Conservation (phyloP, 2,113 vertebrate species). For the Ptilonorhynchus violaceus region DNA sequence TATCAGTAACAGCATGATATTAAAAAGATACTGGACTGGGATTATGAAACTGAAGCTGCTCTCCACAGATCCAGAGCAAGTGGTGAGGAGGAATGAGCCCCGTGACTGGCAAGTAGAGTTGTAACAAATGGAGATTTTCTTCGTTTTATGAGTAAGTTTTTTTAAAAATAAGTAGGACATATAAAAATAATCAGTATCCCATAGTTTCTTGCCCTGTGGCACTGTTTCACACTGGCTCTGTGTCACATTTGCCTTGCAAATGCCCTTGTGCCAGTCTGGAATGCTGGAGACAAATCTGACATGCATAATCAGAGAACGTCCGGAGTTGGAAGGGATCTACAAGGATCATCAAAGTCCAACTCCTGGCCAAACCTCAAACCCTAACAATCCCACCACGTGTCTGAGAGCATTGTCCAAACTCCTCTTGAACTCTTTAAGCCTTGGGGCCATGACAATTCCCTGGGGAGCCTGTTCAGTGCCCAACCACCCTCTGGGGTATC, state of each 20-base stretch:
- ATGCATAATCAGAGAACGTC: accelerated
- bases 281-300: accelerated
- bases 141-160: not conserved
- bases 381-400: not conserved
- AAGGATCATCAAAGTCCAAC: not conserved
- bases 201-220: not conserved
- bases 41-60: not conserved
- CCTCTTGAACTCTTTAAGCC: not conserved
- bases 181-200: not conserved
- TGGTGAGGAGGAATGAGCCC: not conserved
- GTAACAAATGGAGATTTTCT: not conserved
- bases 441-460: not conserved
- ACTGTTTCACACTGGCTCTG: not conserved
- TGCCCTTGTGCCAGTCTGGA: not conserved
- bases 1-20: conserved; percentile 3
- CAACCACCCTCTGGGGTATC: not conserved
- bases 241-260: not conserved
- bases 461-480: not conserved
- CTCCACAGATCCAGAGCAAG: not conserved
- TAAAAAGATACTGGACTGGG: not conserved
- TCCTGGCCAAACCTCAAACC: not conserved
- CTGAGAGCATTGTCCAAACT: not conserved
- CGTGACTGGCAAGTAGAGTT: not conserved
- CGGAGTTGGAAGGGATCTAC: not conserved
- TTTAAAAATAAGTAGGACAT: not conserved